These are phyloP conservation scores for Margaritifera margaritifera DNA, from an alignment of 2,888 invertebrate genomes.

Conservation along the genomic window DNA sequence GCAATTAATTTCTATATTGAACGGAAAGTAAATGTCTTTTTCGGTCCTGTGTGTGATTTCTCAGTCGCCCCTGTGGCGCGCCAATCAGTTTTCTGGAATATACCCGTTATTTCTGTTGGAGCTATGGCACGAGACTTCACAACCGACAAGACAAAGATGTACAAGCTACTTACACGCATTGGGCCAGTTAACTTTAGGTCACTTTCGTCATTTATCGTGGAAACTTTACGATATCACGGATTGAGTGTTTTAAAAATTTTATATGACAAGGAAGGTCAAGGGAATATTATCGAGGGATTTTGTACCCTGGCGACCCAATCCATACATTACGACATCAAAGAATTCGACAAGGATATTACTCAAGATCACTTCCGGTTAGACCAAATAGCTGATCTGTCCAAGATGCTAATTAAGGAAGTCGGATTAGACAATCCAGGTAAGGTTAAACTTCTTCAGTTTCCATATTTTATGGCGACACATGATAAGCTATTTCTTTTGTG, in stretches of 20 bases:
- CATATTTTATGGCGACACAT: too few relatives aligned
- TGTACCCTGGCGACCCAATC: slow-evolving; percentile 86
- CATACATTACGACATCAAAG: slow-evolving; percentile 77
- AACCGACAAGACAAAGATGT: slow-evolving; percentile 73
- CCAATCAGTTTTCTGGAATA: slow-evolving; percentile 86
- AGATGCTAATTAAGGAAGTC: slow-evolving; percentile 52
- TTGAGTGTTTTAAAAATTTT: slow-evolving; percentile 77
- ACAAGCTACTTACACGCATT: slow-evolving; percentile 81
- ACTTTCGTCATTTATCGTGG: slow-evolving; percentile 44
- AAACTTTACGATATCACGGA: slow-evolving; percentile 25
- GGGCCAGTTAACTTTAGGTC: slow-evolving; percentile 62
- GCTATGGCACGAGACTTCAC: slow-evolving; percentile 67
- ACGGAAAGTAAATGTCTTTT: slow-evolving; percentile 56
- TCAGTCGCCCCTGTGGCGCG: slow-evolving; percentile 91
- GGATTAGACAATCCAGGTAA: slow-evolving; percentile 60
- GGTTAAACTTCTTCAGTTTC: slow-evolving; percentile 13
- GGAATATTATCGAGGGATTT: slow-evolving; percentile 80
- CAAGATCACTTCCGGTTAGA: slow-evolving; percentile 53
- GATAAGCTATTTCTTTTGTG: too few relatives aligned
- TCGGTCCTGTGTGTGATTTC: slow-evolving; percentile 74
- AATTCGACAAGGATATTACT: slow-evolving; percentile 25
- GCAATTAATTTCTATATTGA: slow-evolving; percentile 60
- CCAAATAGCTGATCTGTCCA: slow-evolving; percentile 27
- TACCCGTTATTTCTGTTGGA: slow-evolving; percentile 84
- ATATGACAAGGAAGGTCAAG: slow-evolving; percentile 84